Percentiles rank a stretch among this genome's conserved stretches.
phyloP scores from a whole-genome alignment of 2,113 vertebrate genomes.

The Hymenochirus boettgeri region DNA sequence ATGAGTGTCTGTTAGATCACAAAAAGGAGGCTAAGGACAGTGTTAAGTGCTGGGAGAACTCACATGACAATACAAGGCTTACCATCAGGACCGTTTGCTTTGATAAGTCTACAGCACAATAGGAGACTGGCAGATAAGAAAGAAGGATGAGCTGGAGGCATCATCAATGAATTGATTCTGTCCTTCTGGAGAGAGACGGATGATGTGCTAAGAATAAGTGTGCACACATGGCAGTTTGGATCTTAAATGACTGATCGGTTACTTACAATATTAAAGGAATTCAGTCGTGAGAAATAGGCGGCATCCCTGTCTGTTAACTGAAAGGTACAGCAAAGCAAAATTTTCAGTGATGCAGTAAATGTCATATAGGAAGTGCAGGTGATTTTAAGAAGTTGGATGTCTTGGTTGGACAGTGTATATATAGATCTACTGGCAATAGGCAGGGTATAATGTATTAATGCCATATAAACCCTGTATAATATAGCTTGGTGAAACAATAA shows the following conservation, averaged over 20 bases:
- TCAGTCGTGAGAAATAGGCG: too few species aligned
- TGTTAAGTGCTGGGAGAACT: not conserved
- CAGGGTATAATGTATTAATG: too few species aligned
- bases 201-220: not conserved
- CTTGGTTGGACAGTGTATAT: too few species aligned
- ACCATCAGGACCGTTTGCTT: not conserved
- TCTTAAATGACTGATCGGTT: not conserved
- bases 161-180: conserved; percentile 1
- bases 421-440: too few species aligned
- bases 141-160: not conserved
- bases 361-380: too few species aligned
- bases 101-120: not conserved
- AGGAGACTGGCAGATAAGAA: not conserved
- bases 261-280: not conserved
- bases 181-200: not conserved
- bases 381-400: too few species aligned
- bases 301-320: too few species aligned
- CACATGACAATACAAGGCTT: not conserved
- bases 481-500: too few species aligned
- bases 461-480: too few species aligned
- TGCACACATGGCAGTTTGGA: too few species aligned
- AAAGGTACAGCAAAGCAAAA: too few species aligned
- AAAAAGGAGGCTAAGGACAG: not conserved
- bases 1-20: not conserved
- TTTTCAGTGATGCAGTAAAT: too few species aligned